Conservation (phyloP, 2,797 vertebrate species). For the Glyptemys insculpta region DNA sequence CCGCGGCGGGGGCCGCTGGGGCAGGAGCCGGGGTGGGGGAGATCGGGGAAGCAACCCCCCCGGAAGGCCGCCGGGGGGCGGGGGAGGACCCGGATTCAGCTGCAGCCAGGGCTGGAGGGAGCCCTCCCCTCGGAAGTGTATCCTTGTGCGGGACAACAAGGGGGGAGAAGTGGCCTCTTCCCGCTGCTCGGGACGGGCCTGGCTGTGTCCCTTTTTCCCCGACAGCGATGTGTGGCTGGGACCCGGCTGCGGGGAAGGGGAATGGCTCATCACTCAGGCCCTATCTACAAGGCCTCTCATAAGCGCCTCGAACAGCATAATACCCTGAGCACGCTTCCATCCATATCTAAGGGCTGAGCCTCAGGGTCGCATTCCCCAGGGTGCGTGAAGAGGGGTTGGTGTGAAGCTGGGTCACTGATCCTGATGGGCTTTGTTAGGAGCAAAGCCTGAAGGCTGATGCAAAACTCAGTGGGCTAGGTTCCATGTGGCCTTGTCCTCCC, state of each 20-base stretch:
- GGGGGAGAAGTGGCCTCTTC: constrained; percentile 56
- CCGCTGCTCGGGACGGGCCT: constrained; percentile 32
- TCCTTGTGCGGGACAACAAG: constrained; percentile 80
- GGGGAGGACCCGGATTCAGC: constrained; percentile 75
- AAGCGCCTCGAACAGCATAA: background rate
- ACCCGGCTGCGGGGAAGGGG: background rate
- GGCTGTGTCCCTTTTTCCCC: constrained; percentile 43
- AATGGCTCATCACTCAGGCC: background rate
- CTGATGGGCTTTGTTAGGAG: background rate
- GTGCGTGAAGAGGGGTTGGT: background rate
- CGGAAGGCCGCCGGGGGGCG: constrained; percentile 75
- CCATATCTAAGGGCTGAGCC: background rate
- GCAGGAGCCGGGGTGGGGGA: constrained; percentile 78
- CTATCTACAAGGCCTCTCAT: background rate
- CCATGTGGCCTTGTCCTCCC: background rate
- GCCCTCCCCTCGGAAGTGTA: constrained; percentile 90
- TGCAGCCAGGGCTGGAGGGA: constrained; percentile 83
- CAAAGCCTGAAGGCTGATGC: background rate
- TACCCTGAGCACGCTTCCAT: background rate
- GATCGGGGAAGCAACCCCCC: constrained; percentile 78
- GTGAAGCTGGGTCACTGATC: constrained; percentile 20
- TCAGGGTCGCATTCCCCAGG: background rate
- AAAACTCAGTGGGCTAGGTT: background rate
- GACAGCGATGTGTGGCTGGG: background rate
- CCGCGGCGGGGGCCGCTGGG: constrained; percentile 84